Evolutionary conservation across 2,888 invertebrate species (phyloP).

Genomic region (Buathra laborator): DNA sequence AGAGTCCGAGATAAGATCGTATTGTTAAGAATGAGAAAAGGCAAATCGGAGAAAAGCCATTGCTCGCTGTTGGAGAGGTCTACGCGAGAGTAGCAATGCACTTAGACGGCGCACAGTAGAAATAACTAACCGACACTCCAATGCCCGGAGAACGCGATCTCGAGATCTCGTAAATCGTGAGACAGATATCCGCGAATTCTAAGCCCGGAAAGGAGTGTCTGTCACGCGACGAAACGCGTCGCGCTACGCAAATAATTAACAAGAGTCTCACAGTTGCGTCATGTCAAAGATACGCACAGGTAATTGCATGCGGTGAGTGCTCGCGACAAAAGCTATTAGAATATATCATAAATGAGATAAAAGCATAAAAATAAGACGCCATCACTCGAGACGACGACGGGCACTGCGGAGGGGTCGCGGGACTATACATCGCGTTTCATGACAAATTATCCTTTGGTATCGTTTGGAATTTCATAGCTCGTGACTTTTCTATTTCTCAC

Average conservation of each 20-base stretch:
- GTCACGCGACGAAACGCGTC: neutral
- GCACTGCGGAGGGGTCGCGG: too few relatives aligned
- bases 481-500: neutral
- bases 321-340: neutral
- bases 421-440: too few relatives aligned
- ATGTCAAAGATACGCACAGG: neutral
- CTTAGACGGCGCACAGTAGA: neutral
- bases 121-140: neutral
- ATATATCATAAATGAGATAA: neutral
- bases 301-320: neutral
- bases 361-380: neutral
- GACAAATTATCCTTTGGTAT: too few relatives aligned
- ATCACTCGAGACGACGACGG: too few relatives aligned
- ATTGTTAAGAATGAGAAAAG: neutral
- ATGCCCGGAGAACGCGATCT: neutral
- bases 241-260: constrained; percentile 12
- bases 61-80: constrained; percentile 30
- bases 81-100: constrained; percentile 8
- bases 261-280: constrained; percentile 5
- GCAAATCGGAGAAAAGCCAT: constrained; percentile 11
- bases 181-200: neutral
- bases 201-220: neutral
- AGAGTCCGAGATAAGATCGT: neutral
- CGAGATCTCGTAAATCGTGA: neutral
- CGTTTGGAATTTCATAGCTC: neutral